Evolutionary conservation across 1,140 invertebrate species (phyloP), one percentile per base, ranked within the genome.

Genomic region (Euborellia annulipes): DNA sequence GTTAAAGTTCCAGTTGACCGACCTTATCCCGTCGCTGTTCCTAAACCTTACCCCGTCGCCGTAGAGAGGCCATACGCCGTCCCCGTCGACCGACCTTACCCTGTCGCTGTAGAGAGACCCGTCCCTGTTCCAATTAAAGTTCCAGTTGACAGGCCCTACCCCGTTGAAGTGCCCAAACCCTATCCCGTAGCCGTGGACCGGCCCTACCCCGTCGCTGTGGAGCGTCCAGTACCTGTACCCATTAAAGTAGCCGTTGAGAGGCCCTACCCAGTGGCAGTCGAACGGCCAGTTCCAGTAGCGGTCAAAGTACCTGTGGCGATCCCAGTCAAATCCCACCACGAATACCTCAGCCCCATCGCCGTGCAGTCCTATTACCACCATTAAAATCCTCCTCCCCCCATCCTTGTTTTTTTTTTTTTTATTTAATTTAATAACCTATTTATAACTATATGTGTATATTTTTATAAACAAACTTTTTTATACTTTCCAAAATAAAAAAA

Each of bases 1-100:
- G 78, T 82, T 3, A 75, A 82, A 55, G 78, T 82, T 20, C 77
- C 63, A 2, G 70, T 77, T 8, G 54, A 54, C 2, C 42, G 49
- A 37, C 52, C 50, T 9, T 48, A 50, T 38, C 52, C 52, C 3
- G 50, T 54, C 19, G 42, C 41, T 3, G 43, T 55, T 0, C 22
- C 37, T 0, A 52, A 52, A 46, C 49, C 30, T 19, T 47, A 50
- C 16, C 45, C 54, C 6, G 39, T 51, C 17, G 40, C 47, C 7
- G 37, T 50, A 2, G 41, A 52, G 41, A 50, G 43, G 42, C 47
- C 47, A n/a, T 30, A 37, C 14, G 36, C 79, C 59, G 2, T 62
- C 58, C 42, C 58, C 46, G 52, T 40, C 39, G 53, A 23, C 48
- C 51, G 32, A 43, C 60, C 60, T 11, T 62, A 62, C 49, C 54